A percentile compares a stretch with the other conserved stretches of the same genome.
Evolutionary conservation across 2,113 vertebrate genomes (phyloP).

Genomic region (Pteruthius melanotis): DNA sequence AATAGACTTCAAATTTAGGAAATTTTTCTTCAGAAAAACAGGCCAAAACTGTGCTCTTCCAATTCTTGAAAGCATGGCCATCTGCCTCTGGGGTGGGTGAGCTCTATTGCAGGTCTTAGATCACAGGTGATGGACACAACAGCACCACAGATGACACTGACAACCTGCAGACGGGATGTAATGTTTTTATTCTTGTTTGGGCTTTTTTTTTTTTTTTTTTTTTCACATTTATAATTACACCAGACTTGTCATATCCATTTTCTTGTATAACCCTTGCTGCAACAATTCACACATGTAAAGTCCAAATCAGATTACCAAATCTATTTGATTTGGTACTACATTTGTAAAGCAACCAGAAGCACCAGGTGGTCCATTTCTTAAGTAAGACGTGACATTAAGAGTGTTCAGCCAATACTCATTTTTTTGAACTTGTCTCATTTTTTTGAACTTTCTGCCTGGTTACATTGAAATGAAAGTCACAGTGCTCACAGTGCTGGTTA

Average conservation of each 20-base stretch:
- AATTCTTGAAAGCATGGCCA: neutral
- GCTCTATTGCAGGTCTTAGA: neutral
- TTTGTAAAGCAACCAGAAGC: conserved; percentile 30
- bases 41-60: neutral
- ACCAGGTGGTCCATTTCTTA: neutral
- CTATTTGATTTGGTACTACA: neutral
- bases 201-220: neutral
- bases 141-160: neutral
- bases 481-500: neutral
- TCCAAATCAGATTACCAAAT: neutral
- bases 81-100: neutral
- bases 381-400: neutral
- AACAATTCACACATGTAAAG: neutral
- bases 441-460: neutral
- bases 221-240: neutral
- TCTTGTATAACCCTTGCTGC: neutral
- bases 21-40: neutral
- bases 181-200: neutral
- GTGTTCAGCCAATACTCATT: neutral
- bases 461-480: neutral
- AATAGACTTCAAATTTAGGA: neutral
- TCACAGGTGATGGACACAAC: neutral
- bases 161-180: neutral
- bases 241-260: neutral
- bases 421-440: neutral